Conservation (phyloP, 2,113 vertebrate genomes). For the Eonycteris spelaea region DNA sequence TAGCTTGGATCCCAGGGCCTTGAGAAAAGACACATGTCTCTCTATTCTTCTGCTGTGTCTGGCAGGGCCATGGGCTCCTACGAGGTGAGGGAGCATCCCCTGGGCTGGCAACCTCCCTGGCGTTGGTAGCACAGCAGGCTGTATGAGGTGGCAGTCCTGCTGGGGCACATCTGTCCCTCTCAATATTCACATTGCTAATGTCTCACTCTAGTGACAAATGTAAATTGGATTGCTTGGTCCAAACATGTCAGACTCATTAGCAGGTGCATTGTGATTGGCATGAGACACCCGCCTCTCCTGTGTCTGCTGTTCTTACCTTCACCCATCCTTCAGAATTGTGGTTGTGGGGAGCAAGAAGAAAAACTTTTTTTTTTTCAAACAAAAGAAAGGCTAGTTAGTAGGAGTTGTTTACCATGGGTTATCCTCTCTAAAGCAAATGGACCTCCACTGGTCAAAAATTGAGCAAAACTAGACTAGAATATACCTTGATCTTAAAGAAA, state of each 20-base stretch:
- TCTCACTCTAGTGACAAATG: slow-evolving; percentile 72
- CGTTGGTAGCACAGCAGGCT: slow-evolving; percentile 62
- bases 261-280: slow-evolving; percentile 42
- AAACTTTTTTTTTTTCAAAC: not conserved
- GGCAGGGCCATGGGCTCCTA: not conserved
- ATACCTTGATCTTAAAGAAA: not conserved
- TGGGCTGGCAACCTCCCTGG: slow-evolving; percentile 43
- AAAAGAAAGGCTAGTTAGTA: not conserved
- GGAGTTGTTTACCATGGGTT: not conserved
- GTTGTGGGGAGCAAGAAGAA: not conserved
- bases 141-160: slow-evolving; percentile 55
- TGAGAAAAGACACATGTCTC: slow-evolving; percentile 39
- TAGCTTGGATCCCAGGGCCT: not conserved
- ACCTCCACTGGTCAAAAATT: not conserved
- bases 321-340: not conserved
- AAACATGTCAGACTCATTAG: slow-evolving; percentile 75
- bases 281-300: not conserved
- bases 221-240: slow-evolving; percentile 57
- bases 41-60: slow-evolving; percentile 18
- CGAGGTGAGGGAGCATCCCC: not conserved
- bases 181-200: slow-evolving; percentile 57
- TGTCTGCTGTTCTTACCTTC: slow-evolving; percentile 40
- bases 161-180: slow-evolving; percentile 73
- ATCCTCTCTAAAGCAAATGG: not conserved
- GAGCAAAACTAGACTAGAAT: not conserved